Base-by-base conservation (phyloP, 2,797 vertebrate species). In the Eulemur mongoz region DNA sequence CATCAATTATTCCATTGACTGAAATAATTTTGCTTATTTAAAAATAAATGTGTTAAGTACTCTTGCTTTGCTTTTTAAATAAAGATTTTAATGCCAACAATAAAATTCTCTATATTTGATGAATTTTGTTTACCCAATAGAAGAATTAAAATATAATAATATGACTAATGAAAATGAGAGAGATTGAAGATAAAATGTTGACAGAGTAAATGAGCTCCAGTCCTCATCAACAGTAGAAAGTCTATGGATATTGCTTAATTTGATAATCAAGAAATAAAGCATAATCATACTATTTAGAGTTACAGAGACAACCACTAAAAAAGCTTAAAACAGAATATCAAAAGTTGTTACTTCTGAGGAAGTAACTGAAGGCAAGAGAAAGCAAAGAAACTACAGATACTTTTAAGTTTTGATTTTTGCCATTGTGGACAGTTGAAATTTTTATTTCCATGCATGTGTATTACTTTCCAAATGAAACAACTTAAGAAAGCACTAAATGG, bases 381-480 rank as follows among this genome's bases (percentile, higher is more conserved):
- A 84, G 17, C 72, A 73, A 94, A 90, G 38, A 65, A 30, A 52
- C 13, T 52, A 52, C 85, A 85, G 11, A 25, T 23, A 85, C 3
- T 59, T 81, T 27, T 40, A 84, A 40, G 15, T 72, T 81, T 72
- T 48, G 50, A 89, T 48, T n/a, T 9, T 59, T 67, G 11, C 10
- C 48, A 86, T 48, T 89, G 93, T 76, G 1, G 48, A 80, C 59
- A 80, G 11, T 18, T 84, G n/a, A 87, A 30, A 87, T 82, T 48
- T 82, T 61, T 94, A 65, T 59, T 70, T 90, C 30, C 69, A 72
- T 40, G 35, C 6, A 35, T 23, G 50, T 48, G 7, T 27, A 73
- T 91, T 35, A 81, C 32, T 91, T 94, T 90, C 86, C 52, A 88
- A 84, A 67, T 59, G 63, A 91, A 96, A 65, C 5, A 89, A 67